Evolutionary conservation across 2,113 vertebrate species (phyloP).

Genomic region (Anas platyrhynchos): DNA sequence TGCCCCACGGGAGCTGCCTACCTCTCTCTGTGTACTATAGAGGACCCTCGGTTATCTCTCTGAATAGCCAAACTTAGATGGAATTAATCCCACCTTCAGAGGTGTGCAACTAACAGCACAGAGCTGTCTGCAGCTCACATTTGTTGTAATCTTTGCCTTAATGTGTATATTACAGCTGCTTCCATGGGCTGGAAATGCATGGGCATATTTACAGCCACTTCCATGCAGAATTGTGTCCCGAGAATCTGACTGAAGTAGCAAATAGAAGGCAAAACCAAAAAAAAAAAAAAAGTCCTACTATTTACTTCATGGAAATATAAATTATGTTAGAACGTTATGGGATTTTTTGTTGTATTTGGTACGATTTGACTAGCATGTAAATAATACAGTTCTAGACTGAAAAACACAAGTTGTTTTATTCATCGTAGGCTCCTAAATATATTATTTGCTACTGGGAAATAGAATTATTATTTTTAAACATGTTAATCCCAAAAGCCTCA

Average conservation of each 20-base stretch:
- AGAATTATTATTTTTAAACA: neutral
- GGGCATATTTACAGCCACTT: constrained; percentile 7
- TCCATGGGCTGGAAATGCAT: neutral
- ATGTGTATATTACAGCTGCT: neutral
- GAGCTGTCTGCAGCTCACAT: neutral
- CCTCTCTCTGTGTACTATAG: neutral
- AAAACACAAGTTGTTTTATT: constrained; percentile 24
- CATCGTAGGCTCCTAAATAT: neutral
- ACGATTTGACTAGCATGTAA: constrained; percentile 19
- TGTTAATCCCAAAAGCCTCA: neutral
- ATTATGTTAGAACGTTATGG: neutral
- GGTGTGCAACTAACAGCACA: neutral
- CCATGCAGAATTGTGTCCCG: neutral
- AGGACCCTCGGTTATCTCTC: neutral
- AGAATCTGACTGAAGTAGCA: constrained; percentile 5
- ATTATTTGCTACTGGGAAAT: neutral
- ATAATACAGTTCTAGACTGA: neutral
- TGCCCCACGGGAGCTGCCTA: neutral
- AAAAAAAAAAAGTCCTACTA: neutral
- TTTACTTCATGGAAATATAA: constrained; percentile 7
- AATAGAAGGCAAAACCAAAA: neutral
- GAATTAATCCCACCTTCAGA: neutral
- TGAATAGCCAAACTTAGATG: neutral
- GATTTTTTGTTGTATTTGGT: constrained; percentile 9
- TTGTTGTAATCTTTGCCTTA: neutral